A percentile compares a stretch with the other conserved stretches of the same genome.
phyloP scores from a whole-genome alignment of 2,113 vertebrate genomes.

The Labrus mixtus region DNA sequence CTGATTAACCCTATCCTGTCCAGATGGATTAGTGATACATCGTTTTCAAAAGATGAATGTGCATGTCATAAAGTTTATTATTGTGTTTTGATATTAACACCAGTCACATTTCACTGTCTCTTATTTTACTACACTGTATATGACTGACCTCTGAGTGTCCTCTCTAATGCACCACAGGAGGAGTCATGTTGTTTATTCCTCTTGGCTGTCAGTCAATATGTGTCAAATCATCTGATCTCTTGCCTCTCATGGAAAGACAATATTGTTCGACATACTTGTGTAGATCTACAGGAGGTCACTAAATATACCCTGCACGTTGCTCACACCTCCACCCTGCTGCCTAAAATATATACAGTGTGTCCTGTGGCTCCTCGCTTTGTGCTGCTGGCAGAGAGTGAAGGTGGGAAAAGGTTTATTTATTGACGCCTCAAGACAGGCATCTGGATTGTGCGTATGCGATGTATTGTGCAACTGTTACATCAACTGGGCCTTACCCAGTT shows the following conservation, averaged over 20 bases:
- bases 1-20: neutral
- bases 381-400: constrained; percentile 4
- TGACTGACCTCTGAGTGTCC: neutral
- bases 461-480: neutral
- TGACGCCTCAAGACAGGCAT: neutral
- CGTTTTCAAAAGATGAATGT: neutral
- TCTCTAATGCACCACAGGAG: neutral
- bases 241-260: constrained; percentile 59
- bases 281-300: constrained; percentile 46
- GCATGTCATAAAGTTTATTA: constrained; percentile 5
- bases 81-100: neutral
- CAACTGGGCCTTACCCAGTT: neutral
- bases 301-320: constrained; percentile 58
- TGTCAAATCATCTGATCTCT: constrained; percentile 24
- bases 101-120: neutral
- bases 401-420: constrained; percentile 17
- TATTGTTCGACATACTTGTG: constrained; percentile 31
- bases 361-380: neutral
- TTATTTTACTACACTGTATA: neutral
- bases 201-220: constrained; percentile 19
- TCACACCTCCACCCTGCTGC: constrained; percentile 19
- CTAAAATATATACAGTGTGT: constrained; percentile 37
- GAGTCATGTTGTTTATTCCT: constrained; percentile 27
- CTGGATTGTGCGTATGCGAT: neutral
- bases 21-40: neutral